These are phyloP conservation scores for Poecile atricapillus DNA, from an alignment of 2,113 vertebrate species.

Conservation along the genomic window DNA sequence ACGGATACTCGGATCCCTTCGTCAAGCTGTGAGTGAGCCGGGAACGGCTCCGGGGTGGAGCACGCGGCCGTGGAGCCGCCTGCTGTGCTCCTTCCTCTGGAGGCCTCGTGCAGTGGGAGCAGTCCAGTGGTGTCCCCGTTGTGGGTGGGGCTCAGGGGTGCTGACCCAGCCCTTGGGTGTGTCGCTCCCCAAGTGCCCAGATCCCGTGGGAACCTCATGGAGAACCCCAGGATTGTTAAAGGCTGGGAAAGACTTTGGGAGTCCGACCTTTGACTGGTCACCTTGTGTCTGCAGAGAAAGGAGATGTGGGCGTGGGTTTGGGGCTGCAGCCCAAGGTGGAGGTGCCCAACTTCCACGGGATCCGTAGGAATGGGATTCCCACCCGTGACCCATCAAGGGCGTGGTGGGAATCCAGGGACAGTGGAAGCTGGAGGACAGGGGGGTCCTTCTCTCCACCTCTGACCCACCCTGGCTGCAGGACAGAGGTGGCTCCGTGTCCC, in stretches of 20 bases:
- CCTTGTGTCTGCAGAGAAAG: rapidly evolving
- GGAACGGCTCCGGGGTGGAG: rapidly evolving
- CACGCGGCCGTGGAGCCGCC: not conserved
- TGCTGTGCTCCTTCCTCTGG: not conserved
- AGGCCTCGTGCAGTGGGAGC: not conserved
- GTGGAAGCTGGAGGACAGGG: not conserved
- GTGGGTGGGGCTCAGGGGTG: rapidly evolving
- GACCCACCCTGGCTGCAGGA: not conserved
- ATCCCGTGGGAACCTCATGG: rapidly evolving
- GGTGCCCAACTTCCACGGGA: rapidly evolving
- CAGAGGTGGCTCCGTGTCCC: not conserved
- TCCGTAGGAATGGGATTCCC: not conserved
- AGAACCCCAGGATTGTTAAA: not conserved
- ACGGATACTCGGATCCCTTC: constrained; percentile 96
- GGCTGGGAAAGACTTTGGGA: not conserved
- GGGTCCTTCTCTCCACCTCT: not conserved
- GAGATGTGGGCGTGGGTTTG: not conserved
- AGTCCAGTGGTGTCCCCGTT: rapidly evolving
- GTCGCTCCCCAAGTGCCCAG: rapidly evolving
- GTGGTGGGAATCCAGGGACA: not conserved
- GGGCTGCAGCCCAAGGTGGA: not conserved
- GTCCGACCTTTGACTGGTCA: not conserved
- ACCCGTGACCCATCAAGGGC: rapidly evolving
- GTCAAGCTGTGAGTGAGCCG: constrained; percentile 88
- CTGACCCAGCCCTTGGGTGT: not conserved